Conservation (phyloP, 2,113 vertebrate species). For the Choloepus hoffmanni region DNA sequence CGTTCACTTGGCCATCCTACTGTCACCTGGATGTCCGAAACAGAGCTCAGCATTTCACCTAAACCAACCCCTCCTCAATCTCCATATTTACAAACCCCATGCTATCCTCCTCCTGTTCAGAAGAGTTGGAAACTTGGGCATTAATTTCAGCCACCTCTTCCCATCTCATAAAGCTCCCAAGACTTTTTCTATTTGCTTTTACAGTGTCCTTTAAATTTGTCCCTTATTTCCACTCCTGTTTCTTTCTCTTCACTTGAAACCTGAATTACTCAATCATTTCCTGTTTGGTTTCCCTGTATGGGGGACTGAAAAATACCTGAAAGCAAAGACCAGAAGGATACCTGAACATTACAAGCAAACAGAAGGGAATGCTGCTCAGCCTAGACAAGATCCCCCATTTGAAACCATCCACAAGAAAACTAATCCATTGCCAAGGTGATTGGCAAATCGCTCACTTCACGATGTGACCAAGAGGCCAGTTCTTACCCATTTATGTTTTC, state of each 20-base stretch:
- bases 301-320: conserved; percentile 11
- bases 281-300: conserved; percentile 24
- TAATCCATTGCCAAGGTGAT: background rate
- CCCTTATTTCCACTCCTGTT: background rate
- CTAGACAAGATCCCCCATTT: background rate
- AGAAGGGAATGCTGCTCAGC: background rate
- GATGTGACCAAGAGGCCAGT: background rate
- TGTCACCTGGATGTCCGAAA: background rate
- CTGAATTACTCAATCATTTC: conserved; percentile 30
- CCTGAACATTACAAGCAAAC: background rate
- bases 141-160: conserved; percentile 9
- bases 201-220: conserved; percentile 30
- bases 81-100: background rate
- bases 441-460: background rate
- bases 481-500: conserved; percentile 79
- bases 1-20: background rate
- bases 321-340: conserved; percentile 37
- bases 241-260: background rate
- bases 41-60: background rate
- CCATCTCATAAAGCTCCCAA: background rate
- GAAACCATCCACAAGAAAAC: conserved; percentile 51
- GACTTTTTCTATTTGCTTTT: conserved; percentile 28
- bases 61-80: background rate
- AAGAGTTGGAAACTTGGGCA: background rate
- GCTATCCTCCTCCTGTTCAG: background rate